Base-by-base conservation (phyloP, 2,113 vertebrate species). In the Sula dactylatra region DNA sequence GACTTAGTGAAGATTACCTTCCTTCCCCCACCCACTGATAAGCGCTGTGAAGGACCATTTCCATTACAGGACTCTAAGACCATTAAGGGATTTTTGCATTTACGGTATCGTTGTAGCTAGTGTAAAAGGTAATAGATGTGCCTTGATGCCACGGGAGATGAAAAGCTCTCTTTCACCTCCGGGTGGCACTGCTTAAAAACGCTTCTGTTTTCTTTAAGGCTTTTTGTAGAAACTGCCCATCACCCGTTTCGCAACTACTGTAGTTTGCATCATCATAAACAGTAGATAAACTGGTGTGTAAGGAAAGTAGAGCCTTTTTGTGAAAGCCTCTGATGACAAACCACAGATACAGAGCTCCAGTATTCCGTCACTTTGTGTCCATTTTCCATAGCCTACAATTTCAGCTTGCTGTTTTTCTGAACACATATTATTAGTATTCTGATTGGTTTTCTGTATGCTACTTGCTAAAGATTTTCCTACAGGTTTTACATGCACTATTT, bases 121-220 rank as follows among this genome's bases (percentile, higher is more conserved):
- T 71, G 8, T 62, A 21, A 77, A 82, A 49, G 40, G n/a, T 24
- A 82, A 49, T 12, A 22, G 38, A 40, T 24, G 47, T 65, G n/a
- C n/a, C 66, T 50, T 38, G 42, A 31, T 74, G 21, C 49, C 62
- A n/a, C 2, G 0, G 26, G 54, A 81, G 38, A 56, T 45, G 38
- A 91, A 81, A 67, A 78, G 7, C 54, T 91, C 21, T 92, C 49
- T 83, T 70, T 76, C 67, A 73, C 93, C 95, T 97, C 59, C 0
- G 31, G 96, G 67, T 96, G 97, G 91, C 95, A 78, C 76, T 96
- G 79, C 89, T 86, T 81, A 81, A 94, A 95, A 96, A 67, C 3
- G 0, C 38, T 94, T 96, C 62, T 82, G 12, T 72, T 79, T 42
- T 25, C 70, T 66, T 67, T 55, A 27, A 61, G 61, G 11, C 11